Evolutionary conservation across 2,888 invertebrate genomes (phyloP).

Genomic region (Amphiduros pacificus): DNA sequence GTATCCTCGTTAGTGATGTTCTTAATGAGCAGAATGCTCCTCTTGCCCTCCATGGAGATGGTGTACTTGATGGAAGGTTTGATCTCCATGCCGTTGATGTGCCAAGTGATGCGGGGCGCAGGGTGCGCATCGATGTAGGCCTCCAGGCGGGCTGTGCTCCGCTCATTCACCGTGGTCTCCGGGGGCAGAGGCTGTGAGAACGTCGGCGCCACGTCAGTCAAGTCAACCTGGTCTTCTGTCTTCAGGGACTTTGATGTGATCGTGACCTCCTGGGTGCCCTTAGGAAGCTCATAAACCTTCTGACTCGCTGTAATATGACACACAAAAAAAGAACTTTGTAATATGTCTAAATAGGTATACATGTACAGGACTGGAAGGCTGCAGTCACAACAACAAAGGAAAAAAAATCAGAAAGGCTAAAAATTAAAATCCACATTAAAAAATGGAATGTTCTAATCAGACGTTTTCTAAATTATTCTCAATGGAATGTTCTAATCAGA

Average conservation of each 20-base stretch:
- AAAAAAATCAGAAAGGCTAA: no score
- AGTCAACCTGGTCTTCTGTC: not conserved
- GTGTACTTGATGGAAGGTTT: constrained; percentile 55
- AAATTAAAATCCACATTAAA: no score
- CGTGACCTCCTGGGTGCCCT: constrained; percentile 21
- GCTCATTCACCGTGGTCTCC: constrained; percentile 50
- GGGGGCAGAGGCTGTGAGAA: constrained; percentile 48
- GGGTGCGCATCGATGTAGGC: constrained; percentile 51
- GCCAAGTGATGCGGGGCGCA: constrained; percentile 59
- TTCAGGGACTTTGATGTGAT: constrained; percentile 14
- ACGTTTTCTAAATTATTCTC: no score
- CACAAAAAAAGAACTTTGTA: no score
- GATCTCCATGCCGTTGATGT: constrained; percentile 61
- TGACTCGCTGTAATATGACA: no score
- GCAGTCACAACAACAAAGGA: no score
- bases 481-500: no score
- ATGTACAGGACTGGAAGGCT: no score
- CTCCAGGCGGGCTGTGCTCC: constrained; percentile 55
- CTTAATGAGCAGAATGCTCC: constrained; percentile 50
- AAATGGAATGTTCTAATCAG: no score
- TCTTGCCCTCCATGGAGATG: constrained; percentile 47
- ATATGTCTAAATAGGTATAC: no score
- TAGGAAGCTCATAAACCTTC: constrained; percentile 47
- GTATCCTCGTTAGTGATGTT: constrained; percentile 80
- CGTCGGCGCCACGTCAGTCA: constrained; percentile 35